Conservation (phyloP, 2,888 invertebrate species). For the Hirtodrosophila confusa region DNA sequence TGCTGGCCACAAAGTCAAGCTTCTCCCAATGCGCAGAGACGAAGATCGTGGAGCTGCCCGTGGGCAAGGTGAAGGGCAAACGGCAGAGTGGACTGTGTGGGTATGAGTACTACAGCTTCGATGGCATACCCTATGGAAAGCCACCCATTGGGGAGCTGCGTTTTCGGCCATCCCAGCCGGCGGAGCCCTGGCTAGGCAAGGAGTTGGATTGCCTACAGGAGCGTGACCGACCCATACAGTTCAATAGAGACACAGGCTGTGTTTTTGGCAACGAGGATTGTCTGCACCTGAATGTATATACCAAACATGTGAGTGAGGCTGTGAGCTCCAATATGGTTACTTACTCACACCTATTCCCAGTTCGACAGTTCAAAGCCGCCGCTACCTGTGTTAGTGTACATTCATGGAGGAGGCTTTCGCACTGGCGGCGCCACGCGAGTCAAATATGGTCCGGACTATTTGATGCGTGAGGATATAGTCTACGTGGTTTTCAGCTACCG, state of each 20-base stretch:
- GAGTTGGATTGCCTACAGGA: conserved; percentile 59
- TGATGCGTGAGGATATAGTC: conserved; percentile 84
- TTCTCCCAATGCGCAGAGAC: conserved; percentile 15
- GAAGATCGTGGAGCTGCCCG: conserved; percentile 48
- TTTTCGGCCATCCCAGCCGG: conserved; percentile 79
- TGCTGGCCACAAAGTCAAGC: conserved; percentile 3
- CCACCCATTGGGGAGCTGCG: conserved; percentile 72
- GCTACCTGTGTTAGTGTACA: conserved; percentile 84
- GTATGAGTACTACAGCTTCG: conserved; percentile 68
- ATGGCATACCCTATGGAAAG: conserved; percentile 78
- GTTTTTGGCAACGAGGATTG: conserved; percentile 77
- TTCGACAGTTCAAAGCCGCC: conserved; percentile 45
- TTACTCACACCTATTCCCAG: conserved; percentile 30
- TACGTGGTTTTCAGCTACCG: conserved; percentile 85
- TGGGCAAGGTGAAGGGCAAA: conserved; percentile 73
- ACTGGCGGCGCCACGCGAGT: conserved; percentile 81
- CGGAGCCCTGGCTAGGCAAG: conserved; percentile 81
- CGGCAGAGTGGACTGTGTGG: conserved; percentile 63
- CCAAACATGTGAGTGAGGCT: conserved; percentile 59
- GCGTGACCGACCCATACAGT: conserved; percentile 50
- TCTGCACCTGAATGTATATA: conserved; percentile 74
- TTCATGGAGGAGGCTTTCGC: conserved; percentile 85
- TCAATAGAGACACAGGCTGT: conserved; percentile 52
- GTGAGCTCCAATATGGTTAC: neutral
- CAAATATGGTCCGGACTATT: conserved; percentile 83